Percentiles rank a stretch among this genome's conserved stretches.
These are phyloP conservation scores for Procambarus clarkii DNA, from an alignment of 1,140 invertebrate species.

Conservation along the genomic window DNA sequence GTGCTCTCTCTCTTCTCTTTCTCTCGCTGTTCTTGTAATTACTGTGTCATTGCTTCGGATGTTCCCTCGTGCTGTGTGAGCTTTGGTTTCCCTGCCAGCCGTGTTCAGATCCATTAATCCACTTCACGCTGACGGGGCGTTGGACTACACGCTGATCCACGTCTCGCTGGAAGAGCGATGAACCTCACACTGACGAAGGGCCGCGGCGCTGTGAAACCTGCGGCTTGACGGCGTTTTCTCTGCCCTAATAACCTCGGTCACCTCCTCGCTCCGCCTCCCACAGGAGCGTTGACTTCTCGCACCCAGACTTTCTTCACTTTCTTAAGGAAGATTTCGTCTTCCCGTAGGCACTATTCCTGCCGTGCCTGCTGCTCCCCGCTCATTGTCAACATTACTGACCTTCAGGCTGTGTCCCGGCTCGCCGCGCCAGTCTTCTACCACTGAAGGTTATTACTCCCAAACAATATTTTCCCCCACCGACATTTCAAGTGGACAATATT, in stretches of 20 bases:
- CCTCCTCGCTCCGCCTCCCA: constrained; percentile 7
- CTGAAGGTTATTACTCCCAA: too few relatives aligned
- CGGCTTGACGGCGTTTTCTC: neutral
- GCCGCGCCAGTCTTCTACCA: too few relatives aligned
- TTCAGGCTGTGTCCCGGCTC: too few relatives aligned
- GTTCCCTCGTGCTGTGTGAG: neutral
- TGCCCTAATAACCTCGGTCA: constrained; percentile 33
- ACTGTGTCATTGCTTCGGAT: neutral
- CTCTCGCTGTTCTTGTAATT: neutral
- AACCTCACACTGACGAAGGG: neutral
- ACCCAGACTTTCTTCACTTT: constrained; percentile 22
- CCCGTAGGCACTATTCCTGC: too few relatives aligned
- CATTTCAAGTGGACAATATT: too few relatives aligned
- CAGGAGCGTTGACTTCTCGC: neutral
- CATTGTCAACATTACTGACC: too few relatives aligned
- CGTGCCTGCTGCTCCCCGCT: too few relatives aligned
- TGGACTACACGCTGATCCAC: too few relatives aligned
- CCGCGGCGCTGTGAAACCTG: neutral
- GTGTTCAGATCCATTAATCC: too few relatives aligned
- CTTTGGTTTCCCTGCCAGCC: neutral
- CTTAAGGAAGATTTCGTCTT: neutral
- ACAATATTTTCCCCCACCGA: too few relatives aligned
- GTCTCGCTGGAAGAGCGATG: neutral
- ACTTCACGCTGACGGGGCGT: too few relatives aligned
- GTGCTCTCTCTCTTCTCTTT: neutral